Conservation (phyloP, 2,113 vertebrate genomes). For the Enhydra lutris region DNA sequence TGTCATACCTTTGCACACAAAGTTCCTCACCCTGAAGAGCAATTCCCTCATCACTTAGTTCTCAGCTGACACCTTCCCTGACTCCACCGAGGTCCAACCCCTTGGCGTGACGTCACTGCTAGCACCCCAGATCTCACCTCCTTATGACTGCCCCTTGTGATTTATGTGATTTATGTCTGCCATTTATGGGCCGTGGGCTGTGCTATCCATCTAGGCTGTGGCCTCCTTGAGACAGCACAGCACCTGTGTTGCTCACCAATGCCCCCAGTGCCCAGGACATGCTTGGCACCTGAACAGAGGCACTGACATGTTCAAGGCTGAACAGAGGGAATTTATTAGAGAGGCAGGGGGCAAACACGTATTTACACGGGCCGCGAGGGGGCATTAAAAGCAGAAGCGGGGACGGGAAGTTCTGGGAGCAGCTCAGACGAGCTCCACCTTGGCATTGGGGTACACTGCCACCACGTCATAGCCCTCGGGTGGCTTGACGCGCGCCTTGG, state of each 20-base stretch:
- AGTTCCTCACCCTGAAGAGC: neutral
- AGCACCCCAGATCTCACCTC: neutral
- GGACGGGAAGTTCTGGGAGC: neutral
- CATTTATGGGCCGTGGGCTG: too few species aligned
- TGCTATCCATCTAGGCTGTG: neutral
- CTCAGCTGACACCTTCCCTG: neutral
- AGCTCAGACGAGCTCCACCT: conserved; percentile 93
- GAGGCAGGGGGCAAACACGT: conserved; percentile 65
- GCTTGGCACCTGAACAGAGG: neutral
- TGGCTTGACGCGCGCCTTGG: conserved; percentile 94
- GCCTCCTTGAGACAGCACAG: neutral
- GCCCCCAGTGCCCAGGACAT: neutral
- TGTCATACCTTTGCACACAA: neutral
- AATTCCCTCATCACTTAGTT: neutral
- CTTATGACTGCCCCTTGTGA: neutral
- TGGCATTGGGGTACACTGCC: conserved; percentile 98
- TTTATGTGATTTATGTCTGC: too few species aligned
- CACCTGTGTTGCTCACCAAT: neutral
- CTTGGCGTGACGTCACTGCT: too few species aligned
- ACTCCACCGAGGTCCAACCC: neutral
- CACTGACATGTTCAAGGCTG: neutral
- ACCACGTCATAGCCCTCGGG: conserved; percentile 99
- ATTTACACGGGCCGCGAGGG: conserved; percentile 79
- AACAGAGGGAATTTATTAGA: conserved; percentile 76
- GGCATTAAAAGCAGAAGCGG: conserved; percentile 28